Conservation (phyloP, 2,888 invertebrate species). For the Hydroisotoma schaefferi region DNA sequence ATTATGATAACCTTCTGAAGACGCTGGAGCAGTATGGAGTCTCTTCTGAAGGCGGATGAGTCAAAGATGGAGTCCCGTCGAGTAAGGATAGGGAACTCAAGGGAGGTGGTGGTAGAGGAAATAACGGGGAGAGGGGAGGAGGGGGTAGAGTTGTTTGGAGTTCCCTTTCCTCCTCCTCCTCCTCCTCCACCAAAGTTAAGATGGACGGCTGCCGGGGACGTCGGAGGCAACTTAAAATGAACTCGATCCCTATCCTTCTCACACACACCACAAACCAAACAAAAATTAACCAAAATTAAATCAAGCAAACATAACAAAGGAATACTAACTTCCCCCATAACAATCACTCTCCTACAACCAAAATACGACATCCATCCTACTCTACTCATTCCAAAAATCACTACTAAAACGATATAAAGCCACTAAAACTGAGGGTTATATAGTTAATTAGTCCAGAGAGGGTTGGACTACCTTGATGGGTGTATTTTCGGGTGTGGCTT, state of each 20-base stretch:
- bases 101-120: slow-evolving; percentile 18
- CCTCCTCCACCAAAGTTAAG: slow-evolving; percentile 37
- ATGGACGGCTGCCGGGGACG: slow-evolving; percentile 43
- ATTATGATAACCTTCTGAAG: slow-evolving; percentile 44
- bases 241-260: slow-evolving; percentile 44
- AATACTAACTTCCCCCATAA: no score
- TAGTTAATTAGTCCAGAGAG: no score
- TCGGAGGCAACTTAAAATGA: slow-evolving; percentile 42
- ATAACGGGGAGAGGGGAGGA: slow-evolving; percentile 46
- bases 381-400: neutral
- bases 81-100: slow-evolving; percentile 13
- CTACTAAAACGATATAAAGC: neutral
- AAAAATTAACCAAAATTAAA: slow-evolving; percentile 7
- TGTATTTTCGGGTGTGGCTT: slow-evolving; percentile 85
- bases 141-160: slow-evolving; percentile 44
- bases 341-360: no score
- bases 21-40: slow-evolving; percentile 43
- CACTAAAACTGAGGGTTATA: no score
- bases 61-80: slow-evolving; percentile 47
- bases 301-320: neutral
- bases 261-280: slow-evolving; percentile 13
- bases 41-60: slow-evolving; percentile 29
- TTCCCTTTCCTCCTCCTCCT: slow-evolving; percentile 19
- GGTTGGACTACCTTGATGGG: slow-evolving; percentile 51
- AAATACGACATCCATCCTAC: no score